Percentiles rank a stretch among this genome's conserved stretches.
These are phyloP conservation scores for Amphimallon solstitiale DNA, from an alignment of 2,888 invertebrate genomes.

Conservation along the genomic window DNA sequence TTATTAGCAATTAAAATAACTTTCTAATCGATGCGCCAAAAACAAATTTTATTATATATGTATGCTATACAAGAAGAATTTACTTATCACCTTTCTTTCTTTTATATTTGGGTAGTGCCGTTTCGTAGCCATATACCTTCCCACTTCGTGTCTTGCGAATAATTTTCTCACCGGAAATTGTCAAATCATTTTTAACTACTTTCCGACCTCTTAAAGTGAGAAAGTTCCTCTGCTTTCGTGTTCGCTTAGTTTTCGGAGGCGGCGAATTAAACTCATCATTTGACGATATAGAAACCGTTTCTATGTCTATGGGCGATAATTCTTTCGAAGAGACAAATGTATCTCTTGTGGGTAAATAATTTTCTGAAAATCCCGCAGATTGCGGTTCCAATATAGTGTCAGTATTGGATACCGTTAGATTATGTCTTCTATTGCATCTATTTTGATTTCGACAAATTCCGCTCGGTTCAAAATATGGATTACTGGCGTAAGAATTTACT, in stretches of 20 bases:
- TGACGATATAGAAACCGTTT: constrained; percentile 9
- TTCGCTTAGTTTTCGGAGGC: not conserved
- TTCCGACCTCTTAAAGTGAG: constrained; percentile 19
- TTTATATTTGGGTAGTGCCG: not conserved
- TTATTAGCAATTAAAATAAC: too few relatives aligned
- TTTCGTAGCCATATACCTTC: constrained; percentile 15
- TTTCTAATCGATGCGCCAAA: not conserved
- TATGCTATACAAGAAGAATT: not conserved
- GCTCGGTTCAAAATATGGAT: constrained; percentile 20
- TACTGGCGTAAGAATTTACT: not conserved
- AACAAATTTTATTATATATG: constrained; percentile 8
- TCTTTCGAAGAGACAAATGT: too few relatives aligned
- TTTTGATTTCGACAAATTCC: not conserved
- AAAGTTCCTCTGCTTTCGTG: constrained; percentile 1
- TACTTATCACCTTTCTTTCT: constrained; percentile 5
- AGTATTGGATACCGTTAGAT: not conserved
- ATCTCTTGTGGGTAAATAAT: too few relatives aligned
- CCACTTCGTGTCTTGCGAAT: constrained; percentile 26
- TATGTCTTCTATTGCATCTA: not conserved
- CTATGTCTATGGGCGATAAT: not conserved
- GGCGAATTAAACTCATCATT: not conserved
- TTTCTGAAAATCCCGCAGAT: not conserved
- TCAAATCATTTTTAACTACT: constrained; percentile 8
- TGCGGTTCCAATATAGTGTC: not conserved
- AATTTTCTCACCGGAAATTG: constrained; percentile 3